Conservation (phyloP, 1,140 invertebrate genomes). For the Episyrphus balteatus region DNA sequence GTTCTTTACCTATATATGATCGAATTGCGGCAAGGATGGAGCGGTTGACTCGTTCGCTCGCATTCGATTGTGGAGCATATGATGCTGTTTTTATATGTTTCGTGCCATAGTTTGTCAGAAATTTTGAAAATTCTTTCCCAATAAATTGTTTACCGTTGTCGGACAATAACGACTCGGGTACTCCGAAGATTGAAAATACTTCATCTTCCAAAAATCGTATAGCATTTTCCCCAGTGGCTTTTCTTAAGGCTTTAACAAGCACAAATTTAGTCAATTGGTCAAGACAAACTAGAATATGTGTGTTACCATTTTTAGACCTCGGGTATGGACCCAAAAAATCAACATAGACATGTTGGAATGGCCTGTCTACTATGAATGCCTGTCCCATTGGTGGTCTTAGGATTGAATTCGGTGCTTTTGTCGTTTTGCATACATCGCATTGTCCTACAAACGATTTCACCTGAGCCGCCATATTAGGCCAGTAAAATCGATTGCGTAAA, state of each 20-base stretch:
- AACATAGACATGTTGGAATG: constrained; percentile 8
- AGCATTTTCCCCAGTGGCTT: not conserved
- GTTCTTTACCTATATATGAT: not conserved
- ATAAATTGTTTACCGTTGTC: not conserved
- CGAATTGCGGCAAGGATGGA: too few species aligned
- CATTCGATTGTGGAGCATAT: too few species aligned
- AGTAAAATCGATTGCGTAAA: too few species aligned
- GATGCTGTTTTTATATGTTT: too few species aligned
- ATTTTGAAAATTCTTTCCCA: not conserved
- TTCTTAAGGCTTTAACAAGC: constrained; percentile 2
- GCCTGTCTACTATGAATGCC: constrained; percentile 4
- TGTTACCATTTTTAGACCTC: constrained; percentile 2
- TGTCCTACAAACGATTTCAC: not conserved
- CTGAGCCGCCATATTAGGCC: too few species aligned
- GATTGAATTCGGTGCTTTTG: constrained; percentile 4
- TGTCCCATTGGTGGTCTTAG: too few species aligned
- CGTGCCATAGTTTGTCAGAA: constrained; percentile 1
- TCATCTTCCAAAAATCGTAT: constrained; percentile 1
- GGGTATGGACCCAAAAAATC: constrained; percentile 8
- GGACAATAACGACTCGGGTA: not conserved
- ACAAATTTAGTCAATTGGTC: constrained; percentile 7
- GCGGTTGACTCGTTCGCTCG: too few species aligned
- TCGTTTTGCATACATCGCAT: constrained; percentile 2
- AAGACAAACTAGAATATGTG: constrained; percentile 1
- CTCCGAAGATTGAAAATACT: not conserved